Evolutionary conservation across 2,113 vertebrate species (phyloP), one percentile per base, ranked within the genome.

Genomic region (Lipotes vexillifer): DNA sequence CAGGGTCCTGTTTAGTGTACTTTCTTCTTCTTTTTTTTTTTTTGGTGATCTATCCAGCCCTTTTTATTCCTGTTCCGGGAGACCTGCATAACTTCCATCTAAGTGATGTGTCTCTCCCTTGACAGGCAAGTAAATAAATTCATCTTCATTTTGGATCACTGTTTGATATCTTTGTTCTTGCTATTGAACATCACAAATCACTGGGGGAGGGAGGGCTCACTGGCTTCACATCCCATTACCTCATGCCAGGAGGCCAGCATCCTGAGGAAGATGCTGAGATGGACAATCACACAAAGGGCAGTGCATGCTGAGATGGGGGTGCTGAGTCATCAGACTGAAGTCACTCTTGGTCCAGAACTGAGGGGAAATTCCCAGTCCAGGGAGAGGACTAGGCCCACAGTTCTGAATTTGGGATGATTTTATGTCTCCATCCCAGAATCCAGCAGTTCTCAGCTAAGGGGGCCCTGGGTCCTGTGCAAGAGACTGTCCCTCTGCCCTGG

Each of bases 401-500:
- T 14, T 38, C 27, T 80, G 6, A 3, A 21, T 3, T 5, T 52
- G 59, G 29, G 5, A 12, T 7, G 12, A 31, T 33, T 46, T 63
- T 41, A 44, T 55, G 49, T 21, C 68, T 38, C 17, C 36, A 21
- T 46, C 44, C 36, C 61, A 49, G 61, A 81, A 80, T 44, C 23
- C 41, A 61, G 25, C 20, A 44, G 0, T 88, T 31, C 41, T 63
- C 59, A 85, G 11, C 12, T 29, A 17, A 38, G 25, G 20, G 21
- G 4, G 33, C 38, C 23, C 1, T 23, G 29, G 6, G 6, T 25
- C 7, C 78, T n/a, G 8, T 14, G 7, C 5, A 82, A 36, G 29
- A 55, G 33, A 7, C 0, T 10, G 2, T 20, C 11, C 2, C 4
- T 38, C 18, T 36, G 0, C 36, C 17, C 17, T 6, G 20, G 66